phyloP scores from a whole-genome alignment of 2,113 vertebrate genomes.

The Xerus inauris region DNA sequence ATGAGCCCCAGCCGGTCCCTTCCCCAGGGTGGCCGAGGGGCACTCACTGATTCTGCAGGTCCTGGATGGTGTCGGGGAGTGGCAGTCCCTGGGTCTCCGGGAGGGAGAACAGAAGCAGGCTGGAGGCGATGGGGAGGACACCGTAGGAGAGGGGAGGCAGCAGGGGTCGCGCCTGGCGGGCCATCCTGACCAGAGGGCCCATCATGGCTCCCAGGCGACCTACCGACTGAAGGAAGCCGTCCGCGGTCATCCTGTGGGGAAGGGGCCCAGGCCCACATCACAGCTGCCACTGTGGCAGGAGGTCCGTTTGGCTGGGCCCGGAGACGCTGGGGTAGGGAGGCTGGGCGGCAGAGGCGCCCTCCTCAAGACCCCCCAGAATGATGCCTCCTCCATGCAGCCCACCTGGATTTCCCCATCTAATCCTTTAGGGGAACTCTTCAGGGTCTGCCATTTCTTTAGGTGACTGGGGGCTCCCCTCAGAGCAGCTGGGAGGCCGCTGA shows the following conservation, averaged over 20 bases:
- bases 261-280: background rate
- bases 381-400: background rate
- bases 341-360: background rate
- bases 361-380: background rate
- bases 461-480: background rate
- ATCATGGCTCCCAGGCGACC: background rate
- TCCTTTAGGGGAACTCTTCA: background rate
- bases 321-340: too few species aligned
- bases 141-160: conserved; percentile 28
- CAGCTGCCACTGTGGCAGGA: background rate
- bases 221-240: background rate
- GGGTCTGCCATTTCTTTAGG: background rate
- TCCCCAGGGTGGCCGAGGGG: background rate
- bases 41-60: conserved; percentile 72
- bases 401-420: background rate
- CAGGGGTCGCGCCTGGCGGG: background rate
- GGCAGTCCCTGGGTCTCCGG: conserved; percentile 66
- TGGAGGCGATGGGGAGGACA: background rate
- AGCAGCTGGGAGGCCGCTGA: background rate
- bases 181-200: conserved; percentile 21
- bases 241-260: conserved; percentile 6
- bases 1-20: accelerated
- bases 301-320: background rate
- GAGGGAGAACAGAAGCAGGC: conserved; percentile 17
- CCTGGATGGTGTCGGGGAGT: conserved; percentile 74